These are phyloP conservation scores for Cydia strobilella DNA, from an alignment of 1,140 invertebrate species.

Conservation along the genomic window DNA sequence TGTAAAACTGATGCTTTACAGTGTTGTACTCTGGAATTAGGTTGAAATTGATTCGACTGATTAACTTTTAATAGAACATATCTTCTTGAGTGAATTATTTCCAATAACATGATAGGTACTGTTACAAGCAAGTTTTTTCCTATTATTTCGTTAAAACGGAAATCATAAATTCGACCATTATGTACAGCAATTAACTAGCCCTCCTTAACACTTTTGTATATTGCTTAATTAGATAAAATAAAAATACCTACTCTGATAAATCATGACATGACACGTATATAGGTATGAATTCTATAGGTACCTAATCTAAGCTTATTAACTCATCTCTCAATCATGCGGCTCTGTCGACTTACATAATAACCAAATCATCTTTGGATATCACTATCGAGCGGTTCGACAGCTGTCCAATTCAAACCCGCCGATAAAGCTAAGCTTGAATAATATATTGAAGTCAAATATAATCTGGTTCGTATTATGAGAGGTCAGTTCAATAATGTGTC, in stretches of 20 bases:
- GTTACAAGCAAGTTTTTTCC: too few relatives aligned
- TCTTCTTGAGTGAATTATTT: too few relatives aligned
- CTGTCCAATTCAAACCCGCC: constrained; percentile 46
- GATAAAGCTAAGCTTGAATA: constrained; percentile 57
- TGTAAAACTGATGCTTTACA: too few relatives aligned
- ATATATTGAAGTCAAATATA: constrained; percentile 51
- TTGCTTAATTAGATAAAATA: neutral
- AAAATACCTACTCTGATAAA: neutral
- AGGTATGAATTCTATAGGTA: neutral
- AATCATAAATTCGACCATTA: constrained; percentile 38
- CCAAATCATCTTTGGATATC: constrained; percentile 25
- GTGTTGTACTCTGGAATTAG: too few relatives aligned
- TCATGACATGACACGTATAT: neutral
- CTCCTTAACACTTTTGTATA: constrained; percentile 24
- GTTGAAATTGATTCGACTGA: too few relatives aligned
- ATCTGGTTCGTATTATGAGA: constrained; percentile 67
- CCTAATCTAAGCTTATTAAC: constrained; percentile 19
- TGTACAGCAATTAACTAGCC: neutral
- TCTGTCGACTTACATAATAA: constrained; percentile 22
- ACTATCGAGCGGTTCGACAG: constrained; percentile 48
- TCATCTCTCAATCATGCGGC: constrained; percentile 3
- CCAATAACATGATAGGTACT: too few relatives aligned
- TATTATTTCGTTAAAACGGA: constrained; percentile 32
- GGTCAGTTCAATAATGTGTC: constrained; percentile 62
- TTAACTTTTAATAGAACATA: too few relatives aligned